A percentile compares a stretch with the other conserved stretches of the same genome.
Conservation (phyloP, 2,797 vertebrate species). For the Coilia nasus region DNA sequence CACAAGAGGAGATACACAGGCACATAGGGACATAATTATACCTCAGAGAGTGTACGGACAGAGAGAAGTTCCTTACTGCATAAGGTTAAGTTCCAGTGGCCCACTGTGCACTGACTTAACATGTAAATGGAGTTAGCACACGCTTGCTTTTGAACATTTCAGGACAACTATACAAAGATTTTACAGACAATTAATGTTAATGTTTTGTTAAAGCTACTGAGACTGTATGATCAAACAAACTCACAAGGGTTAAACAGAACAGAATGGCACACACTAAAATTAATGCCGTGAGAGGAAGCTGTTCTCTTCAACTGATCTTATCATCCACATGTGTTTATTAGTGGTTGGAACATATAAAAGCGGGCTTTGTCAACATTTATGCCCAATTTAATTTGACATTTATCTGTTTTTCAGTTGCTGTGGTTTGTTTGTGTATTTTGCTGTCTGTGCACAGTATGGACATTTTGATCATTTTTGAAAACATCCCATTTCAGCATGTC, state of each 20-base stretch:
- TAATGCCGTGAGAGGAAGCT: too few species aligned
- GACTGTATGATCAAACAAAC: too few species aligned
- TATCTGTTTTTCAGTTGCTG: not conserved
- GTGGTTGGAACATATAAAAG: not conserved
- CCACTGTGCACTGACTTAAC: conserved; percentile 41
- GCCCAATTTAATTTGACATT: not conserved
- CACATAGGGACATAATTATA: conserved; percentile 51
- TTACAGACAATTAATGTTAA: not conserved
- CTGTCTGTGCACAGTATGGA: not conserved
- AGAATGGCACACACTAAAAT: too few species aligned
- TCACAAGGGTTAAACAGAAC: too few species aligned
- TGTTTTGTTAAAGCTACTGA: not conserved
- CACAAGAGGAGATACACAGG: conserved; percentile 4
- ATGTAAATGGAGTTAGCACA: conserved; percentile 34
- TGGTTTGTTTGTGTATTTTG: not conserved
- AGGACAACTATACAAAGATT: not conserved
- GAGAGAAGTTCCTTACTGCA: conserved; percentile 46
- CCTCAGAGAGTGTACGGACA: conserved; percentile 31
- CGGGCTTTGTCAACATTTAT: not conserved
- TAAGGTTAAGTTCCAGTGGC: conserved; percentile 43
- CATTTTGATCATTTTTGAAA: conserved; percentile 7
- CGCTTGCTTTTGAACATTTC: not conserved
- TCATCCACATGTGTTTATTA: not conserved
- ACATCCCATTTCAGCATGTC: not conserved
- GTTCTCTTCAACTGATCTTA: too few species aligned